These are phyloP conservation scores for Exephanes ischioxanthus DNA, from an alignment of 2,888 invertebrate species.

Conservation along the genomic window DNA sequence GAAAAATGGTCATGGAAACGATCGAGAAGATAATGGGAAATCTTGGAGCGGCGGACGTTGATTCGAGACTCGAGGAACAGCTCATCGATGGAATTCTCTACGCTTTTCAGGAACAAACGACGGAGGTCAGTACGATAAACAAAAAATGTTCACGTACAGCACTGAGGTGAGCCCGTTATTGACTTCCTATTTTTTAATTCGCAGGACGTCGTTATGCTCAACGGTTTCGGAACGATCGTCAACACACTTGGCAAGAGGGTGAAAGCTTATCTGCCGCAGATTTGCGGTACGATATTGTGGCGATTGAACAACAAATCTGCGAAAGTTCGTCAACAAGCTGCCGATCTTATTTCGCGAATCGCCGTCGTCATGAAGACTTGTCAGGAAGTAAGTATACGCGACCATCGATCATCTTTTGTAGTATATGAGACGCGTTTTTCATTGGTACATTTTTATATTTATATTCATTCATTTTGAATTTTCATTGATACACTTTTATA, in stretches of 20 bases:
- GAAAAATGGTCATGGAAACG: constrained; percentile 99
- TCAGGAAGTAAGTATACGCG: constrained; percentile 90
- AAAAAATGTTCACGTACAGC: background rate
- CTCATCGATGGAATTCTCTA: constrained; percentile 99
- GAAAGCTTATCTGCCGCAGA: constrained; percentile 99
- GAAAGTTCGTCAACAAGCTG: constrained; percentile 99
- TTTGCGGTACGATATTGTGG: constrained; percentile 99
- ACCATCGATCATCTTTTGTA: background rate
- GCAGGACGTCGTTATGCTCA: constrained; percentile 99
- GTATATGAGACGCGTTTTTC: background rate
- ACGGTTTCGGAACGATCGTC: constrained; percentile 99
- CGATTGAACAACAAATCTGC: constrained; percentile 99
- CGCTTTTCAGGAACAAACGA: constrained; percentile 99
- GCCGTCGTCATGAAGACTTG: constrained; percentile 99
- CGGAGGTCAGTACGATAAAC: constrained; percentile 89
- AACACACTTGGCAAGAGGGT: constrained; percentile 98
- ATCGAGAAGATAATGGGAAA: constrained; percentile 99
- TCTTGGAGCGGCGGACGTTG: constrained; percentile 98
- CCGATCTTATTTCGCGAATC: constrained; percentile 98
- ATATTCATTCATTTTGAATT: constrained; percentile 5
- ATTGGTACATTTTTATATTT: constrained; percentile 11
- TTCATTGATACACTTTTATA: constrained; percentile 23
- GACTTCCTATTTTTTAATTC: constrained; percentile 67
- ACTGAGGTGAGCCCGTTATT: background rate
- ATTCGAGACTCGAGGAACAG: constrained; percentile 98